Evolutionary conservation across 2,113 vertebrate genomes (phyloP).

Genomic region (Gulo gulo): DNA sequence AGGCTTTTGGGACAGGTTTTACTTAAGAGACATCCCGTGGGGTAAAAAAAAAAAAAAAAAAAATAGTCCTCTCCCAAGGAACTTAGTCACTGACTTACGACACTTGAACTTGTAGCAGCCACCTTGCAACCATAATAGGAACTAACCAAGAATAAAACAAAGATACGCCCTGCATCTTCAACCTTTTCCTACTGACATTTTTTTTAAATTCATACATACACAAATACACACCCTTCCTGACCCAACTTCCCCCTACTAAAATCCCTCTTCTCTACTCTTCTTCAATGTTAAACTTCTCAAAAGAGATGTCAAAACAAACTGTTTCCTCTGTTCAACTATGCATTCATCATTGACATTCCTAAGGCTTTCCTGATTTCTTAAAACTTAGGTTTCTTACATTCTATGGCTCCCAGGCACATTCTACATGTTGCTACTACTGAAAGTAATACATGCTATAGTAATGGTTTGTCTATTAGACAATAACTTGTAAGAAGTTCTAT

Average conservation of each 20-base stretch:
- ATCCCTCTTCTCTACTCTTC: background rate
- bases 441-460: background rate
- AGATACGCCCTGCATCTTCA: background rate
- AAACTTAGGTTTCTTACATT: background rate
- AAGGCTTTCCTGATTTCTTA: background rate
- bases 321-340: background rate
- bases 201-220: background rate
- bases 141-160: constrained; percentile 15
- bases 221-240: background rate
- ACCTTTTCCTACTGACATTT: background rate
- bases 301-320: background rate
- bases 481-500: background rate
- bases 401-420: background rate
- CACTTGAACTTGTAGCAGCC: background rate
- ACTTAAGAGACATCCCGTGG: background rate
- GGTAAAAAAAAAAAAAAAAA: no score
- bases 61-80: constrained; percentile 9
- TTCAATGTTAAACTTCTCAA: background rate
- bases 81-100: background rate
- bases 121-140: background rate
- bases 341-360: background rate
- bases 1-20: background rate
- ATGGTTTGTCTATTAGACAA: background rate
- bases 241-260: background rate
- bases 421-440: background rate